Base-by-base conservation (phyloP, 2,797 vertebrate genomes). In the Aeoliscus strigatus region DNA sequence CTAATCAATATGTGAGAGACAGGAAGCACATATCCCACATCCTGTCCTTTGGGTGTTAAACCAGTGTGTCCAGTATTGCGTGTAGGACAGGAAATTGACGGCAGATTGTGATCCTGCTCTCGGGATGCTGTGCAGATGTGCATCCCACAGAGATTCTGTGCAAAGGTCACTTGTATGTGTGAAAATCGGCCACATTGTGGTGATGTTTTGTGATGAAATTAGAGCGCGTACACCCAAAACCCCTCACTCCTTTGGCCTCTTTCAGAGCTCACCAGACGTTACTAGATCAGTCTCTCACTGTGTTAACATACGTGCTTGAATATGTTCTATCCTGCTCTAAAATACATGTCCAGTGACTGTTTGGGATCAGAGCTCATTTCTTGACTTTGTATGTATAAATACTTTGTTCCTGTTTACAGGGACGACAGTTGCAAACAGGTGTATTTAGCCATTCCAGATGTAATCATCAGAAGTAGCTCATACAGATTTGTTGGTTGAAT, bases 91-190 rank as follows among this genome's bases (percentile, higher is more conserved):
- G 73, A 81, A 59, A 52, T 16, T 14, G 12, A 51, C 18, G 6
- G 1, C n/a, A 33, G 29, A 43, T 13, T 51, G 46, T 40, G 59
- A 46, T 61, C 38, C 39, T 43, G 48, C 51, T 52, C 29, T 63
- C 55, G 11, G 54, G 47, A 56, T 51, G 43, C 31, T 39, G 31
- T 43, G 39, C 72, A 77, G 60, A 72, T 79, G 70, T 73, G 57
- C 1, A 4, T 24, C 9, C 12, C 36, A 41, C 9, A 27, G 17
- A 55, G 38, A 17, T 28, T 29, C 15, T 10, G n/a, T 17, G 38
- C n/a, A n/a, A n/a, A n/a, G n/a, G 51, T 34, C 42, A 43, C 10
- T 33, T 42, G 39, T 9, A 28, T 21, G 39, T 10, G 24, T 14
- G 27, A 15, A 27, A 12, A 51, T n/a, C 11, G 39, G 18, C 13